Conservation (phyloP, 2,888 invertebrate species). For the Gibbula magus region DNA sequence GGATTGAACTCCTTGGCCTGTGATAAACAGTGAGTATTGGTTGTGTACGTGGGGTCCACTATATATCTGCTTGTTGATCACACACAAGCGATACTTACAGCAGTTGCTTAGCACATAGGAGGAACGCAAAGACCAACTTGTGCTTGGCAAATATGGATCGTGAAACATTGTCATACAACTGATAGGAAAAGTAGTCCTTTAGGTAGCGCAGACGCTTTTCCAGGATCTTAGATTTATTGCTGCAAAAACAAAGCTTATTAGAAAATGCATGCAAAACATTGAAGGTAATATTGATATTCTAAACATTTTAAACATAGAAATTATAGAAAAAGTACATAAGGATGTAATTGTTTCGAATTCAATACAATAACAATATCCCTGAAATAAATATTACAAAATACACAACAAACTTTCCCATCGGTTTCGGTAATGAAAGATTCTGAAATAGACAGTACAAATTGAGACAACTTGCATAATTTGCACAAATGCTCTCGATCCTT, state of each 20-base stretch:
- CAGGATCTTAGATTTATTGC: constrained; percentile 83
- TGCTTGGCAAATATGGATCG: constrained; percentile 96
- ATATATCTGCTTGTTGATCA: neutral
- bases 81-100: constrained; percentile 64
- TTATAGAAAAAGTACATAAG: no score
- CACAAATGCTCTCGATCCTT: no score
- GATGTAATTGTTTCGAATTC: no score
- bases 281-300: no score
- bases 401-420: no score
- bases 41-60: neutral
- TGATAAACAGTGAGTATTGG: neutral
- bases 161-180: constrained; percentile 92
- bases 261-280: neutral
- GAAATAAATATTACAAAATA: no score
- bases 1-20: no score
- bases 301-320: no score
- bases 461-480: no score
- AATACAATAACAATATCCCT: no score
- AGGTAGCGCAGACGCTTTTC: constrained; percentile 84
- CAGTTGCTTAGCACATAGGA: constrained; percentile 81
- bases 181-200: constrained; percentile 89
- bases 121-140: constrained; percentile 92
- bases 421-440: no score
- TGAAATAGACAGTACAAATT: no score
- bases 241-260: constrained; percentile 55